These are phyloP conservation scores for Lasiurus cinereus DNA, from an alignment of 2,113 vertebrate genomes.

Conservation along the genomic window DNA sequence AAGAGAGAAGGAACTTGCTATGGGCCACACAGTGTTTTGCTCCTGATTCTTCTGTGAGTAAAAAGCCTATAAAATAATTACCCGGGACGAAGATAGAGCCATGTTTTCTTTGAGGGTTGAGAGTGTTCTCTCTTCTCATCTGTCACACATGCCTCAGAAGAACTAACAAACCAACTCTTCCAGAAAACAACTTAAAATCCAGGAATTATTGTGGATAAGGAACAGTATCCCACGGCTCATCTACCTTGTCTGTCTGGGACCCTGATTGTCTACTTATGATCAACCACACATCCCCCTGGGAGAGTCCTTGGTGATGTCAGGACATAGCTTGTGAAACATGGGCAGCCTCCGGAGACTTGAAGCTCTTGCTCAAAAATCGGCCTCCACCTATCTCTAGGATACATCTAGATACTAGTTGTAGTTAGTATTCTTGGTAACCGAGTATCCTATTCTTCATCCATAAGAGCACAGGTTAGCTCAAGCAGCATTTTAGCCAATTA, in stretches of 20 bases:
- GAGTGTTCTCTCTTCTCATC: background rate
- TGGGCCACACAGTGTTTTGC: background rate
- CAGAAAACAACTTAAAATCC: background rate
- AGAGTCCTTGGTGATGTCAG: background rate
- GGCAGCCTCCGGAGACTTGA: background rate
- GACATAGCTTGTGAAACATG: background rate
- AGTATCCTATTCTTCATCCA: background rate
- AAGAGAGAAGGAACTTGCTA: background rate
- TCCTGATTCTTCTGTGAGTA: background rate
- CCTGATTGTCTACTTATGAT: background rate
- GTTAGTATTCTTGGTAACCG: background rate
- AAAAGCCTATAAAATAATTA: background rate
- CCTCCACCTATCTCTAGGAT: background rate
- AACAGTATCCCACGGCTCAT: background rate
- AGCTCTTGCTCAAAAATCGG: background rate
- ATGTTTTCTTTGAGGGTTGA: background rate
- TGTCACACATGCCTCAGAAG: background rate
- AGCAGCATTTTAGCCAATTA: background rate
- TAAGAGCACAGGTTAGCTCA: background rate
- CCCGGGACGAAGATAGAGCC: background rate
- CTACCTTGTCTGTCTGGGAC: background rate
- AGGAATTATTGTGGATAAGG: background rate
- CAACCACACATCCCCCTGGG: background rate
- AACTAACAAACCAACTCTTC: background rate
- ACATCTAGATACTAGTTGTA: background rate